A percentile compares a stretch with the other conserved stretches of the same genome.
These are phyloP conservation scores for Miichthys miiuy DNA, from an alignment of 2,797 vertebrate genomes.

Conservation along the genomic window DNA sequence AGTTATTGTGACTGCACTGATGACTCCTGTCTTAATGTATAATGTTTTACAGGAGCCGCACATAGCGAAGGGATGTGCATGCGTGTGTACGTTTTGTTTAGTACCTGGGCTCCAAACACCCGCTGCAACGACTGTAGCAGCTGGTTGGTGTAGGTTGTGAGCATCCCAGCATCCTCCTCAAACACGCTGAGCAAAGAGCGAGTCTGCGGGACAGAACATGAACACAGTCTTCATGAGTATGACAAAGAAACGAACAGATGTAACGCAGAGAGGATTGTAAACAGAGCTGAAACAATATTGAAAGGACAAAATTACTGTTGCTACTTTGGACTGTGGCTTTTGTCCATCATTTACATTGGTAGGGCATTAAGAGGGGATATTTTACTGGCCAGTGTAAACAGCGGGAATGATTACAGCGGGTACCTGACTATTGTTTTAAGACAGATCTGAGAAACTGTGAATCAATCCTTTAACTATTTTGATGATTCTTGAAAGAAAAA, in stretches of 20 bases:
- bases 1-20: neutral
- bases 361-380: neutral
- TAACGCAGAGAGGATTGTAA: neutral
- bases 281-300: neutral
- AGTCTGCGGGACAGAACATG: constrained; percentile 83
- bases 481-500: neutral
- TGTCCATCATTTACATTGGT: neutral
- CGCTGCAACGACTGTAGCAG: constrained; percentile 97
- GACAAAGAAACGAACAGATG: neutral
- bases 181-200: constrained; percentile 98
- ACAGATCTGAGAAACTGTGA: neutral
- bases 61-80: neutral
- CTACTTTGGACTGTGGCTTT: neutral
- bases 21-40: neutral
- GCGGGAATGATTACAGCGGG: neutral
- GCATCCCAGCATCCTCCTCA: constrained; percentile 97
- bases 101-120: constrained; percentile 97
- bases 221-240: constrained; percentile 13
- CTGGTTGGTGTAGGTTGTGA: constrained; percentile 97
- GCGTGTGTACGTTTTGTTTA: constrained; percentile 24
- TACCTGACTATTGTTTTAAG: neutral
- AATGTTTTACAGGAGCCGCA: neutral
- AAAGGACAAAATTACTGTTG: neutral
- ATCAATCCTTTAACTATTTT: neutral
- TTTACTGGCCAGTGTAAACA: neutral